Percentiles rank a stretch among this genome's conserved stretches.
These are phyloP conservation scores for Neodiprion fabricii DNA, from an alignment of 1,140 invertebrate species.

Conservation along the genomic window DNA sequence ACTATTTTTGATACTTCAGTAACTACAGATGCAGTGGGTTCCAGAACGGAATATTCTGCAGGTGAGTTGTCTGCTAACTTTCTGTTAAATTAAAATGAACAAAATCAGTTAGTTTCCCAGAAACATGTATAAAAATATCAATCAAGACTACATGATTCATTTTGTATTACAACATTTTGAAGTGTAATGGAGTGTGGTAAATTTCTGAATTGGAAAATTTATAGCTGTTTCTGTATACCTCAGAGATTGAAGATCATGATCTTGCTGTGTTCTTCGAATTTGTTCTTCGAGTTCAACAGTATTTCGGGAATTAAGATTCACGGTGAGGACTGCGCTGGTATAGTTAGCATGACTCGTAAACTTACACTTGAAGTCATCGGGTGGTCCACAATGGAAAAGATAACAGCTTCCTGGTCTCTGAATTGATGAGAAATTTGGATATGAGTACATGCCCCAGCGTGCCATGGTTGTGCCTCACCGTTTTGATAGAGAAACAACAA, in stretches of 20 bases:
- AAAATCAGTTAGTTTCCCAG: background rate
- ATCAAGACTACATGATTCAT: background rate
- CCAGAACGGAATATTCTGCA: constrained; percentile 45
- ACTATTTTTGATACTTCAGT: constrained; percentile 39
- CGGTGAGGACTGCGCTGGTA: constrained; percentile 82
- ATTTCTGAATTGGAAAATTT: background rate
- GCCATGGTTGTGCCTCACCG: no score
- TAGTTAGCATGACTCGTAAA: constrained; percentile 89
- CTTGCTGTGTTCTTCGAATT: constrained; percentile 77
- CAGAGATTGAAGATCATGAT: constrained; percentile 79
- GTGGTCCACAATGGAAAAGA: constrained; percentile 87
- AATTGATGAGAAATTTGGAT: constrained; percentile 33
- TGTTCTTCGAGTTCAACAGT: constrained; percentile 72
- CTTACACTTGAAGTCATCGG: constrained; percentile 90
- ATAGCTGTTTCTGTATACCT: constrained; percentile 58
- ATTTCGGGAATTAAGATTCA: constrained; percentile 63
- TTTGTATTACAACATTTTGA: background rate
- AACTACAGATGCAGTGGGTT: constrained; percentile 31
- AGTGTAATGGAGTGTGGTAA: background rate
- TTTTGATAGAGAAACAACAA: no score
- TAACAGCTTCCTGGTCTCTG: constrained; percentile 89
- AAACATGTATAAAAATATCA: background rate
- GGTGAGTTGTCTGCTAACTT: constrained; percentile 37
- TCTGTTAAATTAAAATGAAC: constrained; percentile 21
- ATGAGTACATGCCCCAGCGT: background rate